phyloP scores from a whole-genome alignment of 2,113 vertebrate species.

The Ammodytes marinus region DNA sequence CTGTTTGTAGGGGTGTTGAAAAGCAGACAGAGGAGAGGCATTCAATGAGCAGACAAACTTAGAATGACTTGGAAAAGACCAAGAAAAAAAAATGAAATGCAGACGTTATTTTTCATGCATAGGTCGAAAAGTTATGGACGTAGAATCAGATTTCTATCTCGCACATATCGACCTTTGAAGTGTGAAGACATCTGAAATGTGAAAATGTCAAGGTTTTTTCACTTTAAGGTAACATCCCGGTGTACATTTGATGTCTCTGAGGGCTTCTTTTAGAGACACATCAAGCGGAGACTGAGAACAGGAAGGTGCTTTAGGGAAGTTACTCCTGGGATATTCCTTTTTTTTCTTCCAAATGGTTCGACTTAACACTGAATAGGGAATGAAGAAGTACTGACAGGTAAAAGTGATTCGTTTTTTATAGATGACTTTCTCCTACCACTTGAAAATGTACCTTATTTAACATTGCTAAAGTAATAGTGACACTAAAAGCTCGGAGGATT shows the following conservation, averaged over 20 bases:
- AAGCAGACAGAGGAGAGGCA: neutral
- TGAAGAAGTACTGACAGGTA: neutral
- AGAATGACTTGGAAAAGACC: neutral
- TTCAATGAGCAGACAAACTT: constrained; percentile 11
- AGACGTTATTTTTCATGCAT: neutral
- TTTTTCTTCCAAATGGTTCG: neutral
- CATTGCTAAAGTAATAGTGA: no score
- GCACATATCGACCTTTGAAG: neutral
- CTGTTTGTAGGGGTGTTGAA: constrained; percentile 14
- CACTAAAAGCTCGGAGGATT: neutral
- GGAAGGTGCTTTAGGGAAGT: neutral
- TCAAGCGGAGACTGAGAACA: constrained; percentile 9
- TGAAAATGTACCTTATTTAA: neutral
- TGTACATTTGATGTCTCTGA: neutral
- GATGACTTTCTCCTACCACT: neutral
- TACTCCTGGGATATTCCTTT: neutral
- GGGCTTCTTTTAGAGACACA: constrained; percentile 7
- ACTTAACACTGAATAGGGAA: neutral
- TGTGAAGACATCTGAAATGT: neutral
- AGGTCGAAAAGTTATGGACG: neutral
- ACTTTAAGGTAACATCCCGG: constrained; percentile 4
- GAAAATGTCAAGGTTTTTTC: constrained; percentile 21
- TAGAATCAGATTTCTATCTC: neutral
- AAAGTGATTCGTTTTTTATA: neutral
- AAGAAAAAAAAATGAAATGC: neutral